A percentile compares a stretch with the other conserved stretches of the same genome.
These are phyloP conservation scores for Dasyornis broadbenti DNA, from an alignment of 2,113 vertebrate genomes.

Conservation along the genomic window DNA sequence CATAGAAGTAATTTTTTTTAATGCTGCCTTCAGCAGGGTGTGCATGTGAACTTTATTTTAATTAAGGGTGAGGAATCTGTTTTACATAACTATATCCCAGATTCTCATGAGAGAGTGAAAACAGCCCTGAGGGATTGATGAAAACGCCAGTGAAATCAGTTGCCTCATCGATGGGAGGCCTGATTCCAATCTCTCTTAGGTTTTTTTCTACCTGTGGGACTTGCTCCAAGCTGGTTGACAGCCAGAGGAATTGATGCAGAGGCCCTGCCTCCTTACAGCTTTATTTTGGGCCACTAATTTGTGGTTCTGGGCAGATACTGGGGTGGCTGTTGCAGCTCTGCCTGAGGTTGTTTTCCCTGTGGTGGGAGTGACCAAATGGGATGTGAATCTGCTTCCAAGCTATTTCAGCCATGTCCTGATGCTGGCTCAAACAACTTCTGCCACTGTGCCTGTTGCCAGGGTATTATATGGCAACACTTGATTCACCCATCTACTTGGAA, in stretches of 20 bases:
- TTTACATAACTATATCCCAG: slow-evolving; percentile 36
- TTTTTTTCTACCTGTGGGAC: not conserved
- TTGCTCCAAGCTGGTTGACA: not conserved
- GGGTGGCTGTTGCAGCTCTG: not conserved
- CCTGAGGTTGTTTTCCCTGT: not conserved
- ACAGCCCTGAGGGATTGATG: not conserved
- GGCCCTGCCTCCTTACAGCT: not conserved
- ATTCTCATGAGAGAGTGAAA: slow-evolving; percentile 48
- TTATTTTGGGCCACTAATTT: not conserved
- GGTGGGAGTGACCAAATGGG: not conserved
- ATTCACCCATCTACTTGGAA: not conserved
- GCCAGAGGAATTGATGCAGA: not conserved
- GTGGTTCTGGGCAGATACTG: not conserved
- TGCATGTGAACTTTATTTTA: slow-evolving; percentile 58
- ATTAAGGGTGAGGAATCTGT: slow-evolving; percentile 43
- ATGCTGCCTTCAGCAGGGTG: slow-evolving; percentile 35
- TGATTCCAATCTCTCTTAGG: not conserved
- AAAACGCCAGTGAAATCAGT: not conserved
- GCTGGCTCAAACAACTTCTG: not conserved
- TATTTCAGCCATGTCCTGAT: not conserved
- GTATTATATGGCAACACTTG: not conserved
- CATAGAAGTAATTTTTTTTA: not conserved
- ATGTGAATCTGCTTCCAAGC: not conserved
- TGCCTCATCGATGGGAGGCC: not conserved
- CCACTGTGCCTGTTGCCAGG: fast-evolving